A percentile compares a stretch with the other conserved stretches of the same genome.
These are phyloP conservation scores for Orchesella flavescens DNA, from an alignment of 2,888 invertebrate species.

Conservation along the genomic window DNA sequence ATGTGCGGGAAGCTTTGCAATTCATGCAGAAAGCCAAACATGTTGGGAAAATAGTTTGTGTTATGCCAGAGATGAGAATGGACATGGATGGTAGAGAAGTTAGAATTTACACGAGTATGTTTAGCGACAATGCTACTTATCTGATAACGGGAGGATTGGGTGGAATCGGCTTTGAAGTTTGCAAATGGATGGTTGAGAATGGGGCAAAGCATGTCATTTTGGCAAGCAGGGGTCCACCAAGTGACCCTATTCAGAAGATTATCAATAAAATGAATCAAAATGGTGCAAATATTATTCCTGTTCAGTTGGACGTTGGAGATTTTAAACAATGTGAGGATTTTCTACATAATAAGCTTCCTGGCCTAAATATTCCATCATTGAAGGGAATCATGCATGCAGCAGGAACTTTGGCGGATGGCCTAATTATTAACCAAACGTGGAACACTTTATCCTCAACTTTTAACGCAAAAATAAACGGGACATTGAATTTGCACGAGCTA, in stretches of 20 bases:
- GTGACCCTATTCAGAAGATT: neutral
- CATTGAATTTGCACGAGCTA: slow-evolving; percentile 36
- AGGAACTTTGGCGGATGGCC: slow-evolving; percentile 7
- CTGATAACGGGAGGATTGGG: slow-evolving; percentile 49
- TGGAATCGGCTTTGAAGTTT: slow-evolving; percentile 38
- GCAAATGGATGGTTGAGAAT: slow-evolving; percentile 23
- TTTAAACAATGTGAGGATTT: neutral
- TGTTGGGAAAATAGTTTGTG: neutral
- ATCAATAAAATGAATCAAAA: neutral
- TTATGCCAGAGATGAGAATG: neutral
- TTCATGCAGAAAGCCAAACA: neutral
- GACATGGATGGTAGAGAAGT: neutral
- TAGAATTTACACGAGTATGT: neutral
- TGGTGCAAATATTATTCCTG: neutral
- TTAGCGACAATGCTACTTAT: slow-evolving; percentile 6
- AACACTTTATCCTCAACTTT: neutral
- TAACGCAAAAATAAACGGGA: slow-evolving; percentile 2
- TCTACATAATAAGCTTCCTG: neutral
- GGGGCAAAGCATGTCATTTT: slow-evolving; percentile 38
- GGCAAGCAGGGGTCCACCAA: slow-evolving; percentile 6
- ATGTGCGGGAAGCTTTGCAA: neutral
- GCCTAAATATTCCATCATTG: neutral
- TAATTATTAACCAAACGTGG: slow-evolving; percentile 40
- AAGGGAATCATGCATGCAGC: slow-evolving; percentile 17
- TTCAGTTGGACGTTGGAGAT: slow-evolving; percentile 10